Base-by-base conservation (phyloP, 1,140 invertebrate species). In the Metaphire vulgaris region DNA sequence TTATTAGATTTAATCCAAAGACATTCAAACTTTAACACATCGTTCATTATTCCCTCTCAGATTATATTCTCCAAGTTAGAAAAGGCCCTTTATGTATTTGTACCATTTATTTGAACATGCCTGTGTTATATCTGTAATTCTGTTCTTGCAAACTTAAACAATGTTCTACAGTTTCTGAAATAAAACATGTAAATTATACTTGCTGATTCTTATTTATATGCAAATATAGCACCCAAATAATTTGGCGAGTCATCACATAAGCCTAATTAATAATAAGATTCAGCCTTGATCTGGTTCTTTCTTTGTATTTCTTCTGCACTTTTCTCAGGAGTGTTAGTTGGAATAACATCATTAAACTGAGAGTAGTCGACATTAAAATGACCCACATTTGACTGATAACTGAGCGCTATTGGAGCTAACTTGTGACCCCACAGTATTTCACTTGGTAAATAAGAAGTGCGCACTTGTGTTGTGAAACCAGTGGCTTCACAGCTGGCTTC, bases 351-450 rank as follows among this genome's bases (percentile, higher is more conserved):
- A 82, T 97, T 92, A 86, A 98, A 98, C 77, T 92, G 89, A 14
- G 90, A 91, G 83, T 96, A 97, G 85, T 98, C 93, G 32, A 97
- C 93, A 79, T 93, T 90, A 83, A 96, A 97, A 26, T 92, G 91
- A 76, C 95, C 91, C 33, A 91, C 89, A 70, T 94, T 92, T 82
- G 93, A 93, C 77, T 92, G 93, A 84, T 95, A 97, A 31, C 89
- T 88, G 41, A 97, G 92, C 21, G 41, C 21, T 80, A 97, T 88
- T 0, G 85, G 83, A 77, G 83, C 81, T 64, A 85, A 85, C n/a
- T 83, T 75, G 69, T 83, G 79, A 2, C 83, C 85, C 84, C 84
- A 85, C n/a, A 83, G 75, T 33, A 85, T 85, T 76, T 85, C 84
- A 31, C 79, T 77, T 0, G 84, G 85, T 21, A 85, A 75, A 76